Percentiles rank a stretch among this genome's conserved stretches.
Conservation (phyloP, 2,888 invertebrate species). For the Heliothis peltigera region DNA sequence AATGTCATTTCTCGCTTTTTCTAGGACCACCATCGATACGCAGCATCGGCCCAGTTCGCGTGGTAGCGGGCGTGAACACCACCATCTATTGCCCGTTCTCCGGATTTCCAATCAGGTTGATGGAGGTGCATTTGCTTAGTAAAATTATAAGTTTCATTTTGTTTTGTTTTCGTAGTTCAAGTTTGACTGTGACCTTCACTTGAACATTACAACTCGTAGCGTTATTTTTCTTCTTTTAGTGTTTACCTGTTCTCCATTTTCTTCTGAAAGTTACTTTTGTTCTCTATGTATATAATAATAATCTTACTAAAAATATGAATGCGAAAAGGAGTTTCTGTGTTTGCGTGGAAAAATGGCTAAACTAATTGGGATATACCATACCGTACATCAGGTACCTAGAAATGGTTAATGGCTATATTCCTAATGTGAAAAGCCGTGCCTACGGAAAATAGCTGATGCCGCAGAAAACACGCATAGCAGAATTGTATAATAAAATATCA, state of each 20-base stretch:
- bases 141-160: conserved; percentile 87
- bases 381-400: too few relatives aligned
- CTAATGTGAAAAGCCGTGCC: too few relatives aligned
- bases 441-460: too few relatives aligned
- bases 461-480: too few relatives aligned
- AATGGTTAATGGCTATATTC: too few relatives aligned
- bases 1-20: conserved; percentile 18
- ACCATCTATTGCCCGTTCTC: conserved; percentile 95
- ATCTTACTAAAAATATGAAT: too few relatives aligned
- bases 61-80: conserved; percentile 94
- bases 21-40: conserved; percentile 93
- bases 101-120: conserved; percentile 94
- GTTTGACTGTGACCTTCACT: conserved; percentile 29
- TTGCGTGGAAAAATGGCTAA: too few relatives aligned
- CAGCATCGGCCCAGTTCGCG: conserved; percentile 93
- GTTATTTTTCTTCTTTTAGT: conserved; percentile 14
- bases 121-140: conserved; percentile 90
- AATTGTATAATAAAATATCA: too few relatives aligned
- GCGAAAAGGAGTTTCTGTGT: too few relatives aligned
- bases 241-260: conserved; percentile 3
- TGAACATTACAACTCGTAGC: conserved; percentile 9
- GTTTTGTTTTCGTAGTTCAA: conserved; percentile 65
- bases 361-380: too few relatives aligned
- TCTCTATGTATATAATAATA: too few relatives aligned
- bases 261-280: neutral